Conservation (phyloP, 2,113 vertebrate genomes). For the Lathamus discolor region DNA sequence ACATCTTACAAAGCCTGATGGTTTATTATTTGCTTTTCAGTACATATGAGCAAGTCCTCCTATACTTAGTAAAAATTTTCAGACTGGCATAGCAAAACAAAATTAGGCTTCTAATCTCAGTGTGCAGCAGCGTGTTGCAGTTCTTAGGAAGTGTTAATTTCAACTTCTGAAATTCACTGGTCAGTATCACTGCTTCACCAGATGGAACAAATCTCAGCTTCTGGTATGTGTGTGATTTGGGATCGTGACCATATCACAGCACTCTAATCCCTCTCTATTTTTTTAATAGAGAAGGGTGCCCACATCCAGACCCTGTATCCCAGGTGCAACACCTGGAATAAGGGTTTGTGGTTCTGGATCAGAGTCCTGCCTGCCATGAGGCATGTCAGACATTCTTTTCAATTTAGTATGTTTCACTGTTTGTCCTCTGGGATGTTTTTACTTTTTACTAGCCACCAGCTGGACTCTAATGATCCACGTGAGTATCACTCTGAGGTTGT, state of each 20-base stretch:
- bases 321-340: background rate
- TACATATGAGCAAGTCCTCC: background rate
- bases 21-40: background rate
- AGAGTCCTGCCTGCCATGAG: background rate
- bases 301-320: background rate
- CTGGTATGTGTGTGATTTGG: rapidly evolving
- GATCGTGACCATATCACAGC: background rate
- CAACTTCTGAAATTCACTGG: background rate
- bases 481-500: background rate
- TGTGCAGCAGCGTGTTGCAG: background rate
- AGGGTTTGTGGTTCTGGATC: background rate
- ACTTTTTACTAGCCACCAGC: background rate
- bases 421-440: background rate
- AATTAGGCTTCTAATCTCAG: background rate
- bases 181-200: background rate
- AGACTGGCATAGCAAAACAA: background rate
- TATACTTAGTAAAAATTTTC: background rate
- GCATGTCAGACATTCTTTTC: background rate
- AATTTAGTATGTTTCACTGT: background rate
- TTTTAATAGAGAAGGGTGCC: background rate
- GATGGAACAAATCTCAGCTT: background rate
- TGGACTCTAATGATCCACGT: rapidly evolving
- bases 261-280: background rate
- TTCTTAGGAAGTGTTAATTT: background rate
- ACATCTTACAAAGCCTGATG: background rate